Evolutionary conservation across 1,140 invertebrate genomes (phyloP).

Genomic region (Diachasma alloeum): DNA sequence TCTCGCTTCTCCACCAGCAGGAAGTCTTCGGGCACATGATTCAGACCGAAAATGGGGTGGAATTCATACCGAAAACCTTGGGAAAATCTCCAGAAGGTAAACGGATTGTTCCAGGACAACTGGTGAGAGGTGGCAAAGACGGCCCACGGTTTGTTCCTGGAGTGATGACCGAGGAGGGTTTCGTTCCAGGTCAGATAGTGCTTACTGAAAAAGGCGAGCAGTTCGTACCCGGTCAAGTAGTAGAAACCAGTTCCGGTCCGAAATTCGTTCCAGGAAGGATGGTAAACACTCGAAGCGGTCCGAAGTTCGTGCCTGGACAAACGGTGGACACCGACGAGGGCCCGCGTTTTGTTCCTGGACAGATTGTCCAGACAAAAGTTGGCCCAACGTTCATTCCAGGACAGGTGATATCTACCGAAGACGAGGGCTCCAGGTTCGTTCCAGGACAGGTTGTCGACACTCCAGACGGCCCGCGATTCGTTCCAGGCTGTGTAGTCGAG

Average conservation of each 20-base stretch:
- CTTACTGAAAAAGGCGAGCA: constrained; percentile 75
- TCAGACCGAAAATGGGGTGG: constrained; percentile 72
- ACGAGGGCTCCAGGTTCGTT: constrained; percentile 75
- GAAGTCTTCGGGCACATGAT: constrained; percentile 76
- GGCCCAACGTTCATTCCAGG: constrained; percentile 79
- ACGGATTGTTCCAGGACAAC: constrained; percentile 71
- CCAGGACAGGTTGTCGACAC: constrained; percentile 80
- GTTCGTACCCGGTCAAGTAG: constrained; percentile 71
- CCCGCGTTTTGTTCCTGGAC: constrained; percentile 75
- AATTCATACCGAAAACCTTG: constrained; percentile 73
- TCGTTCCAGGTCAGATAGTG: constrained; percentile 77
- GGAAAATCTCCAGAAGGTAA: constrained; percentile 65
- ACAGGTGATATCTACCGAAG: constrained; percentile 76
- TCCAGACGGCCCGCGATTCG: constrained; percentile 75
- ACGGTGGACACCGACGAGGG: constrained; percentile 75
- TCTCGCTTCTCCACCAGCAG: constrained; percentile 60
- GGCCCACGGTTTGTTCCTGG: constrained; percentile 76
- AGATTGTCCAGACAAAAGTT: constrained; percentile 76
- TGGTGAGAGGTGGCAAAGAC: constrained; percentile 70
- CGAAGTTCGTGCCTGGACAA: constrained; percentile 77
- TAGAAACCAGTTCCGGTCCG: constrained; percentile 66
- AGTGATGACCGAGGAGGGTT: constrained; percentile 73
- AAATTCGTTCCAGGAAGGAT: constrained; percentile 79
- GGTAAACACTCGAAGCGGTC: constrained; percentile 72
- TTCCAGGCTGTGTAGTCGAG: constrained; percentile 76